Percentiles rank a stretch among this genome's conserved stretches.
These are phyloP conservation scores for Mactromeris polynyma DNA, from an alignment of 2,888 invertebrate genomes.

Conservation along the genomic window DNA sequence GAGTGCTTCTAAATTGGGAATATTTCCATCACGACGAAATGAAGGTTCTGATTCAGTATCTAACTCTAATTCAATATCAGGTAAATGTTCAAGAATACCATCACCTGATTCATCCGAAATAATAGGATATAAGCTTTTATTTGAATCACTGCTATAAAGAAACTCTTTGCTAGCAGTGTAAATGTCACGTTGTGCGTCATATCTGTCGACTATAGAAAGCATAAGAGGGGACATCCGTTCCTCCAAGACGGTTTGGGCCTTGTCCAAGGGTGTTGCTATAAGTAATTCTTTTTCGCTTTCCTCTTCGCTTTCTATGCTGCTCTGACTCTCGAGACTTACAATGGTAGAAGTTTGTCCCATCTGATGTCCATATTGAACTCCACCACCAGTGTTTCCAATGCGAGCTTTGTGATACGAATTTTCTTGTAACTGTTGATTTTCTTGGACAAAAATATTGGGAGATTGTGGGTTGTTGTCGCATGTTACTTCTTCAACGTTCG, in stretches of 20 bases:
- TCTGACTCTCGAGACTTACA: background rate
- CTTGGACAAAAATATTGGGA: background rate
- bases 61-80: background rate
- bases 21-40: background rate
- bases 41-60: background rate
- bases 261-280: constrained; percentile 21
- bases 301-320: background rate
- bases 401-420: background rate
- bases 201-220: background rate
- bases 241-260: background rate
- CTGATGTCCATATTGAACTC: background rate
- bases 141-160: background rate
- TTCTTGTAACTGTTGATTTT: background rate
- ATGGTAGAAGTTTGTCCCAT: background rate
- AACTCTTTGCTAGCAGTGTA: background rate
- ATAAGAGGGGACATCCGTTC: background rate
- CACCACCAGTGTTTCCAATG: background rate
- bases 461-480: background rate
- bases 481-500: constrained; percentile 12
- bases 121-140: background rate
- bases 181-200: background rate
- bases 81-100: background rate
- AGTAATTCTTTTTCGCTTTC: background rate
- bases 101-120: background rate
- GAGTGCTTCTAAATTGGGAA: constrained; percentile 26